phyloP scores from a whole-genome alignment of 2,113 vertebrate genomes.

The Alosa alosa region DNA sequence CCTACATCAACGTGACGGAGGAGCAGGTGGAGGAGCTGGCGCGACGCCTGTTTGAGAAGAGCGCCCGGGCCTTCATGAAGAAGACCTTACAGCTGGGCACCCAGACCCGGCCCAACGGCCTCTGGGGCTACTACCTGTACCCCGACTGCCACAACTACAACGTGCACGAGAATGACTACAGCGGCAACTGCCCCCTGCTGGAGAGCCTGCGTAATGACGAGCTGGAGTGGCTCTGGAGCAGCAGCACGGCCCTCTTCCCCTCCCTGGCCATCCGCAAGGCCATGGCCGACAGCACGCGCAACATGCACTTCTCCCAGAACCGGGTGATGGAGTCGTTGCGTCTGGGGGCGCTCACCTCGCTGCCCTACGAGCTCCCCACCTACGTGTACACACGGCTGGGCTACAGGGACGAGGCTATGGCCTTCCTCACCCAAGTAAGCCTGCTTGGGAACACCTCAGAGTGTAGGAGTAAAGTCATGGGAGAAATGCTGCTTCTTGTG shows the following conservation, averaged over 20 bases:
- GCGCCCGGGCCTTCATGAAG: constrained; percentile 75
- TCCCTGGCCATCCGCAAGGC: constrained; percentile 70
- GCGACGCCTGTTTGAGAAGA: constrained; percentile 74
- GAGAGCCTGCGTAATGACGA: constrained; percentile 77
- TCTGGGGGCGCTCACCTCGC: constrained; percentile 68
- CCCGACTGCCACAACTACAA: constrained; percentile 83
- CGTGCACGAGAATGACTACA: constrained; percentile 70
- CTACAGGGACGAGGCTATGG: constrained; percentile 74
- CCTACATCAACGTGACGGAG: constrained; percentile 66
- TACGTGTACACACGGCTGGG: constrained; percentile 76
- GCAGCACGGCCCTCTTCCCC: constrained; percentile 75
- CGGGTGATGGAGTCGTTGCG: constrained; percentile 72
- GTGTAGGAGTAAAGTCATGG: neutral
- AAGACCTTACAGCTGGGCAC: constrained; percentile 74
- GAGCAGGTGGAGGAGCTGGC: constrained; percentile 68
- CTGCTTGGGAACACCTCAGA: neutral
- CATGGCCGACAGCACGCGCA: constrained; percentile 62
- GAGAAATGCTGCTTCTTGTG: too few relatives aligned
- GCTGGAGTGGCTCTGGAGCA: constrained; percentile 81
- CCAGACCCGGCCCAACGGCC: constrained; percentile 68
- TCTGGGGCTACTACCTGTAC: constrained; percentile 82
- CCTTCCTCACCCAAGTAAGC: constrained; percentile 76
- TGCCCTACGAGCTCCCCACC: constrained; percentile 68
- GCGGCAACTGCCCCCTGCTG: constrained; percentile 68
- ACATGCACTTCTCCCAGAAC: constrained; percentile 75